These are phyloP conservation scores for Quadriops clusia DNA, from an alignment of 2,888 invertebrate species.

Conservation along the genomic window DNA sequence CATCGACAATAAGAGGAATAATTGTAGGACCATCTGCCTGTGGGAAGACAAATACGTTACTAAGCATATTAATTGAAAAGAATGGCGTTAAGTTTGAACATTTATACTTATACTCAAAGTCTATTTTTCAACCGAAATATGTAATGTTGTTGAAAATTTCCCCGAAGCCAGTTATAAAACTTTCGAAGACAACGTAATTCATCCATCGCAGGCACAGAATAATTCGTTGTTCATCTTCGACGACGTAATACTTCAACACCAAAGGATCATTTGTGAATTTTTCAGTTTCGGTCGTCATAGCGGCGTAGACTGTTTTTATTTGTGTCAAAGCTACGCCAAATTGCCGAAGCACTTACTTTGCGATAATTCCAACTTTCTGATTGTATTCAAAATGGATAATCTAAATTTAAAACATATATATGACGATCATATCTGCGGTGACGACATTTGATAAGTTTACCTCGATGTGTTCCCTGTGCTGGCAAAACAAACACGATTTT, in stretches of 20 bases:
- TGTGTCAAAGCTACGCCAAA: conserved; percentile 25
- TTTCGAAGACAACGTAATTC: conserved; percentile 11
- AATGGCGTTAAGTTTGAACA: conserved; percentile 28
- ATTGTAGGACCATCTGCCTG: conserved; percentile 23
- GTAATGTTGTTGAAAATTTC: conserved; percentile 16
- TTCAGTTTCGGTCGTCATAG: conserved; percentile 27
- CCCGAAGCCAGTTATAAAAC: conserved; percentile 16
- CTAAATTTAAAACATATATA: no score
- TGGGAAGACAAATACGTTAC: conserved; percentile 27
- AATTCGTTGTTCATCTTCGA: conserved; percentile 28
- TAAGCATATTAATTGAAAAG: conserved; percentile 22
- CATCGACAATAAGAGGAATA: conserved; percentile 5
- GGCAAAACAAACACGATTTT: no score
- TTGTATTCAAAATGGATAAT: no score
- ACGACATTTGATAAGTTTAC: no score
- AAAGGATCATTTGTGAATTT: conserved; percentile 23
- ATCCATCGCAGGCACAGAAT: conserved; percentile 16
- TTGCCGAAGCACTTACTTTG: conserved; percentile 28
- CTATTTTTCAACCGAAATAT: conserved; percentile 22
- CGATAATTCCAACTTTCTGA: no score
- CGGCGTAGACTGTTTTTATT: conserved; percentile 25
- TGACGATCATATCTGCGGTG: no score
- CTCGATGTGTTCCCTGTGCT: no score
- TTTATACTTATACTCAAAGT: conserved; percentile 26
- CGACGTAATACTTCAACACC: conserved; percentile 26